Evolutionary conservation across 2,888 invertebrate species (phyloP).

Genomic region (Brenthis daphne): DNA sequence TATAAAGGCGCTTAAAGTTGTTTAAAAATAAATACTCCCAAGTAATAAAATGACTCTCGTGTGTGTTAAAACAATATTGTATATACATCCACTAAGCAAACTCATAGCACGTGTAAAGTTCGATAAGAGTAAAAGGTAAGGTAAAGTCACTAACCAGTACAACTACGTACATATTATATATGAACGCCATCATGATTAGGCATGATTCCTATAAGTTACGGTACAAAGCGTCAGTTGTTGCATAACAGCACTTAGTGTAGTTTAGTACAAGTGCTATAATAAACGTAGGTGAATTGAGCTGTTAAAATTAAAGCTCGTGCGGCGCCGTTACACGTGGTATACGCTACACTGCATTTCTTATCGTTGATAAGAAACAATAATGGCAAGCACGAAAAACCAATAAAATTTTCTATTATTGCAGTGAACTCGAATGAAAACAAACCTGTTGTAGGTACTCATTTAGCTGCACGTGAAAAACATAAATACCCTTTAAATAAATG

Average conservation of each 20-base stretch:
- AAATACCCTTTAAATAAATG: constrained; percentile 46
- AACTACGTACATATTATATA: constrained; percentile 42
- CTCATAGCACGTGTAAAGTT: constrained; percentile 60
- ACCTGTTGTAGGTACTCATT: constrained; percentile 47
- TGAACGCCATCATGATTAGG: constrained; percentile 55
- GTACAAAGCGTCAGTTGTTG: constrained; percentile 56
- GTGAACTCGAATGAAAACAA: constrained; percentile 58
- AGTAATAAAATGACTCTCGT: background rate
- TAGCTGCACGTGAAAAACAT: constrained; percentile 63
- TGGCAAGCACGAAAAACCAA: constrained; percentile 64
- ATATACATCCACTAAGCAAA: constrained; percentile 54
- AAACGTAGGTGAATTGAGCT: constrained; percentile 23
- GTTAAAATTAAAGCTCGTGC: constrained; percentile 40
- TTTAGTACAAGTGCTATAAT: constrained; percentile 22
- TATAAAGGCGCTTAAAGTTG: constrained; percentile 1
- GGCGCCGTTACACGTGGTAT: constrained; percentile 45
- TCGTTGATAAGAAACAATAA: constrained; percentile 63
- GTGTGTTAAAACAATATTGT: constrained; percentile 9
- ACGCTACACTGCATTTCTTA: constrained; percentile 58
- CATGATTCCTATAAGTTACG: constrained; percentile 54
- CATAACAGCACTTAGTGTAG: constrained; percentile 48
- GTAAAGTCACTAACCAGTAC: constrained; percentile 41
- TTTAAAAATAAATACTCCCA: no score
- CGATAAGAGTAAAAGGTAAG: constrained; percentile 55
- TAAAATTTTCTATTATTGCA: constrained; percentile 67